phyloP scores from a whole-genome alignment of 2,888 invertebrate species.

The Hypomecis punctinalis region DNA sequence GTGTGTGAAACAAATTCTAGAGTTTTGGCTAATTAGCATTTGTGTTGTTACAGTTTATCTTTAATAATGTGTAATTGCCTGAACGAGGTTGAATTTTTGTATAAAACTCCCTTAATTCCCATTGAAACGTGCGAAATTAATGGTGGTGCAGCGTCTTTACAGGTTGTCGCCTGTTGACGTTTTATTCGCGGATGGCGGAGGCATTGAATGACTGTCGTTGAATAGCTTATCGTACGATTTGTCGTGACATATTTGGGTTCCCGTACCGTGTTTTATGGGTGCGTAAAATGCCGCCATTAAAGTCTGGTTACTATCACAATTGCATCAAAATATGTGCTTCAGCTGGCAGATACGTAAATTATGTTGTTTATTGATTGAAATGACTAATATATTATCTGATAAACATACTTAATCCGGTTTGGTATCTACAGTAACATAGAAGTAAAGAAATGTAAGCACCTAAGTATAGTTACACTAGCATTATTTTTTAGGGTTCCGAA shows the following conservation, averaged over 20 bases:
- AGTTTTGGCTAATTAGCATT: too few species aligned
- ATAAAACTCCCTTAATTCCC: constrained; percentile 78
- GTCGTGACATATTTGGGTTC: constrained; percentile 51
- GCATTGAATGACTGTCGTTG: constrained; percentile 51
- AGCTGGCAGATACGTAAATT: constrained; percentile 8
- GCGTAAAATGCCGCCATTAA: constrained; percentile 31
- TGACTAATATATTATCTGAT: neutral
- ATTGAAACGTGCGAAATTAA: constrained; percentile 69
- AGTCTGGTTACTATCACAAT: constrained; percentile 19
- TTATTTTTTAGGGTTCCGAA: too few species aligned
- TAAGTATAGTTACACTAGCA: too few species aligned
- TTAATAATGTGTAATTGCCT: neutral
- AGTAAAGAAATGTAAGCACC: too few species aligned
- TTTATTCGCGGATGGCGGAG: constrained; percentile 52
- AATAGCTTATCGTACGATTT: constrained; percentile 55
- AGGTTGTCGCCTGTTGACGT: constrained; percentile 54
- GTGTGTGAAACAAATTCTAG: too few species aligned
- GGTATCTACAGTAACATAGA: too few species aligned
- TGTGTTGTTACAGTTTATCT: too few species aligned
- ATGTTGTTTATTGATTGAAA: constrained; percentile 1
- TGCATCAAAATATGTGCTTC: constrained; percentile 10
- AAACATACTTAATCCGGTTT: too few species aligned
- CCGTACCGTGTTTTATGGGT: constrained; percentile 35
- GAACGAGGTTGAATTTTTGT: constrained; percentile 38
- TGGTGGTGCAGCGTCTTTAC: constrained; percentile 57